Base-by-base conservation (phyloP, 2,888 invertebrate genomes). In the Exocentrus adspersus region DNA sequence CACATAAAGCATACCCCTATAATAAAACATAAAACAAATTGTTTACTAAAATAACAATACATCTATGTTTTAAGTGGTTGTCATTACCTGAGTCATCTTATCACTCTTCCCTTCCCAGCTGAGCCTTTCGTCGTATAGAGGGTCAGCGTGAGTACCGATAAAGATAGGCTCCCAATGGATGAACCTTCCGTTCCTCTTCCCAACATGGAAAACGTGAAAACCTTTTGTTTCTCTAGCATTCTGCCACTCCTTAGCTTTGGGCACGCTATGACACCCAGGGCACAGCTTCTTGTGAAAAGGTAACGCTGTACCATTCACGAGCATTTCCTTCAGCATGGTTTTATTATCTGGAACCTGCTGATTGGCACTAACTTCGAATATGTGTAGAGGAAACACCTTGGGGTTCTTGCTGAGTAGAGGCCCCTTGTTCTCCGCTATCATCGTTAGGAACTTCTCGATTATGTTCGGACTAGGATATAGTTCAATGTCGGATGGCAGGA, bases 61-160 rank as follows among this genome's bases (percentile, higher is more conserved):
- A 32, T 9, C 16, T 21, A 1, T 10, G 4, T n/a, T 10, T 20
- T 9, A 28, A 12, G 2, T n/a, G n/a, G n/a, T 42, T 50, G 37
- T 24, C 9, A 37, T 79, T 81, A 95, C 95, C 91, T 96, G 96
- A 64, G 95, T 93, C 95, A 96, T 96, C 85, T 96, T 96, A 83
- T 97, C 96, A 82, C 93, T 92, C 83, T 94, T 94, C 43, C 96
- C 96, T 80, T 97, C 95, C 95, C 96, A 96, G 80, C 93, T 94
- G 65, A 96, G 88, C 77, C 95, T 86, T 81, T 96, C 95, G 73
- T 96, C 96, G 80, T 96, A 96, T 70, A 92, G 86, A 0, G 95
- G 95, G 77, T 95, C 95, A 16, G 87, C 86, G 81, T 95, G 91
- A 0, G 95, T 95, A 14, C 96, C 95, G 64, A 97, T 94, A 78